Evolutionary conservation across 1,140 invertebrate genomes (phyloP).

Genomic region (Euborellia annulipes): DNA sequence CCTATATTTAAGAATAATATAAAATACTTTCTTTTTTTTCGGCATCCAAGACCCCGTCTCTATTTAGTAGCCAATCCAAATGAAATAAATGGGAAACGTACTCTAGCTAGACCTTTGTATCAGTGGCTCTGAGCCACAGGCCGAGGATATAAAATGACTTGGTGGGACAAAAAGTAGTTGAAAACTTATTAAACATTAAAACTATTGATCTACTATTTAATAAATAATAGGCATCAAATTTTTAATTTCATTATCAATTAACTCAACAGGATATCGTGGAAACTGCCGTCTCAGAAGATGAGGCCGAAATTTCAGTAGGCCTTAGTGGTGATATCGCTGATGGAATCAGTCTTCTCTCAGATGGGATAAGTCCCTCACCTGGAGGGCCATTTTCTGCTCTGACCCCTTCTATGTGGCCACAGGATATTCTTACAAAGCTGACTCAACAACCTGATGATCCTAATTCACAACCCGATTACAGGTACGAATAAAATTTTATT

Average conservation of each 20-base stretch:
- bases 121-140: not conserved
- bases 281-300: conserved; percentile 65
- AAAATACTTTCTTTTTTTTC: too few relatives aligned
- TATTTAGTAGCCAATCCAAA: not conserved
- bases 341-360: conserved; percentile 41
- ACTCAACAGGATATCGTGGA: conserved; percentile 60
- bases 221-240: conserved; percentile 9
- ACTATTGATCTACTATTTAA: conserved; percentile 7
- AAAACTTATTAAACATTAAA: conserved; percentile 3
- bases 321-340: conserved; percentile 39
- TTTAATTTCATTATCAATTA: too few relatives aligned
- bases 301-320: conserved; percentile 37
- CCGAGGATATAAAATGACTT: not conserved
- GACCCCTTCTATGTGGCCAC: conserved; percentile 92
- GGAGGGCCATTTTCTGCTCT: conserved; percentile 77
- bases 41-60: too few relatives aligned
- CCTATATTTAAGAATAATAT: too few relatives aligned
- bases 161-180: too few relatives aligned
- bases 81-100: not conserved
- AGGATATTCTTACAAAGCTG: conserved; percentile 74
- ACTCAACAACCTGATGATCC: conserved; percentile 50
- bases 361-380: conserved; percentile 42
- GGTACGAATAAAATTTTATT: conserved; percentile 22
- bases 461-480: conserved; percentile 45
- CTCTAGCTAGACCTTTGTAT: not conserved